phyloP scores from a whole-genome alignment of 2,113 vertebrate genomes.

The Electrona antarctica region DNA sequence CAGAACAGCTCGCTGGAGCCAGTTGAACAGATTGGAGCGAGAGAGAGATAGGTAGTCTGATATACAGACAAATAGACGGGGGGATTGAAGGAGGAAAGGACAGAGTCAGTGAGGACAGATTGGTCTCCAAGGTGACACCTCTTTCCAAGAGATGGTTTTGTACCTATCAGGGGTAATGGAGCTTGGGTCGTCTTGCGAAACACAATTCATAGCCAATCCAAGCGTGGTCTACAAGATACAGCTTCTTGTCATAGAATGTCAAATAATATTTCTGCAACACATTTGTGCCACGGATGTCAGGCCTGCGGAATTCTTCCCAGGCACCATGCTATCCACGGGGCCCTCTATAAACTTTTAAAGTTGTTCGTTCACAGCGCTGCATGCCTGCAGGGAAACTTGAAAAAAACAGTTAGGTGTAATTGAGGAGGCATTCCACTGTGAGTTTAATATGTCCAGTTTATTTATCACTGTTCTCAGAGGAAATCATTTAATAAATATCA shows the following conservation, averaged over 20 bases:
- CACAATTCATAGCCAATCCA: conserved; percentile 71
- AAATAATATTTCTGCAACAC: conserved; percentile 59
- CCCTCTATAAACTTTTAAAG: not conserved
- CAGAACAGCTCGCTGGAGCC: too few species aligned
- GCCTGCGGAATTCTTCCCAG: conserved; percentile 35
- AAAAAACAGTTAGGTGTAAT: conserved; percentile 9
- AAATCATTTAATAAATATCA: conserved; percentile 3
- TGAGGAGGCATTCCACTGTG: not conserved
- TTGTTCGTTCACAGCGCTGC: not conserved
- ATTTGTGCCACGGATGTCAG: conserved; percentile 30
- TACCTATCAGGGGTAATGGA: conserved; percentile 62
- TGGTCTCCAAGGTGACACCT: conserved; percentile 75
- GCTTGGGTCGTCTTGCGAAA: conserved; percentile 69
- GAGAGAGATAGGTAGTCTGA: not conserved
- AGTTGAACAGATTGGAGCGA: not conserved
- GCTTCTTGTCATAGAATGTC: conserved; percentile 43
- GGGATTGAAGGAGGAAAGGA: not conserved
- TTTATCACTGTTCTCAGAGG: conserved; percentile 12
- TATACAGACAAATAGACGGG: not conserved
- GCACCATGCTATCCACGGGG: conserved; percentile 26
- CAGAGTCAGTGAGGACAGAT: conserved; percentile 62
- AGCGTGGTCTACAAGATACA: conserved; percentile 56
- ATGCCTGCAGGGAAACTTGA: not conserved
- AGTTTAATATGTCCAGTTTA: not conserved
- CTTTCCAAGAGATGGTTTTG: conserved; percentile 74